Percentiles rank a stretch among this genome's conserved stretches.
phyloP scores from a whole-genome alignment of 2,797 vertebrate genomes.

The Phoeniculus purpureus region DNA sequence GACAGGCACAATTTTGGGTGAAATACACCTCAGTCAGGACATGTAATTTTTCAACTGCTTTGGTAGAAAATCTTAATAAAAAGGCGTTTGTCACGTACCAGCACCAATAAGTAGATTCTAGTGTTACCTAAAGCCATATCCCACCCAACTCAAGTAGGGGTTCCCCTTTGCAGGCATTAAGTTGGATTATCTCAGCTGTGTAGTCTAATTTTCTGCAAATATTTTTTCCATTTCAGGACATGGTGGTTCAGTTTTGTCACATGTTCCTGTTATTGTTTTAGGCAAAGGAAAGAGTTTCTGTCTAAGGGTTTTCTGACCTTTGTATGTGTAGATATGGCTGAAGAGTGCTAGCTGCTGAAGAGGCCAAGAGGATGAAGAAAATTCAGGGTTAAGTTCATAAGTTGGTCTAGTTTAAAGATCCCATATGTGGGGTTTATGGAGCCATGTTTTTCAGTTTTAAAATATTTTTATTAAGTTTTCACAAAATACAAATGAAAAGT shows the following conservation, averaged over 20 bases:
- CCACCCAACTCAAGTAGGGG: not conserved
- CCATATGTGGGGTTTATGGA: conserved; percentile 61
- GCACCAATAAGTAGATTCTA: not conserved
- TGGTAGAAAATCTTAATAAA: not conserved
- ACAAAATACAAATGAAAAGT: conserved; percentile 65
- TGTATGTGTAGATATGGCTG: not conserved
- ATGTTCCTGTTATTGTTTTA: conserved; percentile 14
- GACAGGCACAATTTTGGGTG: not conserved
- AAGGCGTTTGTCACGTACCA: not conserved
- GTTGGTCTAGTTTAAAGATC: conserved; percentile 49
- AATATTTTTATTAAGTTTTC: conserved; percentile 70
- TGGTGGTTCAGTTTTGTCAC: not conserved
- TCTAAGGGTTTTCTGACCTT: not conserved
- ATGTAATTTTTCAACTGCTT: not conserved
- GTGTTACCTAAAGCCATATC: not conserved
- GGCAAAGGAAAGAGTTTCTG: not conserved
- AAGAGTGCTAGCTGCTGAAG: conserved; percentile 23
- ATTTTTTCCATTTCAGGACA: not conserved
- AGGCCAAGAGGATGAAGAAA: not conserved
- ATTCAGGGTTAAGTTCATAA: conserved; percentile 59
- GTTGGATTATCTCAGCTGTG: not conserved
- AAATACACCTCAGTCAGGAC: not conserved
- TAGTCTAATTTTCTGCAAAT: not conserved
- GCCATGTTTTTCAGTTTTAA: conserved; percentile 45
- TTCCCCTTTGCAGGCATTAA: not conserved